Evolutionary conservation across 2,113 vertebrate genomes (phyloP), one percentile per base, ranked within the genome.

Genomic region (Electrona antarctica): DNA sequence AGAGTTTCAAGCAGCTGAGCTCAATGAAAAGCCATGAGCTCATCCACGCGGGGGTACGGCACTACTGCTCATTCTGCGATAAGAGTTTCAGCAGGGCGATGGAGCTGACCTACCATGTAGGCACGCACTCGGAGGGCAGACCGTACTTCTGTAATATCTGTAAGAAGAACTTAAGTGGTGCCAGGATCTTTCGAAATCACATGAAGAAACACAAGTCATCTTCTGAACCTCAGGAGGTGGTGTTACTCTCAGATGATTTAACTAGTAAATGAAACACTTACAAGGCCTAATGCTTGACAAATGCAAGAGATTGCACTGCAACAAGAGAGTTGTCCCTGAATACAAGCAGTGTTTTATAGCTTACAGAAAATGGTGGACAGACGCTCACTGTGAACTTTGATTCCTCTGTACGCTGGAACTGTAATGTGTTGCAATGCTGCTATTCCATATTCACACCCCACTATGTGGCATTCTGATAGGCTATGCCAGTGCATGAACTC

Each of bases 51-150:
- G 80, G 70, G 0, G 74, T 88, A 8, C 85, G 87, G n/a, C 78
- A 67, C 77, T 80, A 76, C 66, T 88, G 87, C 14, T 80, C 82
- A 1, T 46, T 85, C 9, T 88, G 87, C 77, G 72, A 14, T 72
- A 78, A 75, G 80, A 87, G 80, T 82, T 88, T 88, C 82, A 83
- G 78, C 74, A 78, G 78, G 10, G 70, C 87, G 9, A 78, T 82
- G 3, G 87, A 88, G 72, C 87, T 88, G 74, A 85, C 63, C 71
- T 88, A 85, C 74, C 87, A 88, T 68, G 70, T 84, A 6, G 78
- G 82, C 9, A 14, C 68, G 49, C 86, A 88, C 76, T 71, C 84
- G 0, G 70, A 71, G 48, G 8, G 65, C 0, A 72, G 7, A 29
- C 85, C 82, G 0, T 85, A 82, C 77, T 84, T 82, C 79, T 85